Evolutionary conservation across 1,140 invertebrate genomes (phyloP), one percentile per base, ranked within the genome.

Genomic region (Portunus trituberculatus): DNA sequence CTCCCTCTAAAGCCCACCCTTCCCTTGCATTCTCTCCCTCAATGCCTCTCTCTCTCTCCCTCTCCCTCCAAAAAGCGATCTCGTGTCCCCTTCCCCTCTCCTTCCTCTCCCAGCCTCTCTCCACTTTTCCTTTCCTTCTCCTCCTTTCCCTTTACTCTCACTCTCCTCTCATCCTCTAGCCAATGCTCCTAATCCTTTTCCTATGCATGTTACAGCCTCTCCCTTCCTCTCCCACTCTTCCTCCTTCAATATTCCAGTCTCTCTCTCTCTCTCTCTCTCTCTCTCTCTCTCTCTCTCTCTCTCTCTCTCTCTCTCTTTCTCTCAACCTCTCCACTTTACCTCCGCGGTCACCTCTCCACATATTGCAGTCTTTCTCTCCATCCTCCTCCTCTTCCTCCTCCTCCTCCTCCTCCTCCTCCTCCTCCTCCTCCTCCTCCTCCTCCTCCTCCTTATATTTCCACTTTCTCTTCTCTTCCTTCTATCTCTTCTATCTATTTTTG

Each of bases 251-350:
- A 39, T 91, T 4, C 45, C 89, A 45, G 28, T 91, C 39, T 59
- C 48, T 91, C 48, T 91, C 89, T 91, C 39, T 59, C 39, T 91
- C 48, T 91, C 89, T 59, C 48, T 59, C 48, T 59, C 89, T 91
- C 89, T 91, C 48, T 59, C 48, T 91, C 39, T 48, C 45, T 59
- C 89, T 48, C 48, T 59, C 89, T 59, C 39, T 91, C 89, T 91
- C 48, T 59, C 89, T 91, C 89, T 91, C 89, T 59, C 90, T 76
- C 59, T 76, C 59, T 91, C 59, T 76, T 46, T 91, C 90, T 91
- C 59, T 76, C 86, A 10, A 6, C 45, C 45, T 46, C 45, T 88
- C 86, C n/a, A 31, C 86, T 46, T 88, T 46, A 39, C n/a, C 86
- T n/a, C 45, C 86, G 12, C 25, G 12, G 14, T 88, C 86, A 20